Evolutionary conservation across 2,888 invertebrate genomes (phyloP).

Genomic region (Patella ulyssiponensis): DNA sequence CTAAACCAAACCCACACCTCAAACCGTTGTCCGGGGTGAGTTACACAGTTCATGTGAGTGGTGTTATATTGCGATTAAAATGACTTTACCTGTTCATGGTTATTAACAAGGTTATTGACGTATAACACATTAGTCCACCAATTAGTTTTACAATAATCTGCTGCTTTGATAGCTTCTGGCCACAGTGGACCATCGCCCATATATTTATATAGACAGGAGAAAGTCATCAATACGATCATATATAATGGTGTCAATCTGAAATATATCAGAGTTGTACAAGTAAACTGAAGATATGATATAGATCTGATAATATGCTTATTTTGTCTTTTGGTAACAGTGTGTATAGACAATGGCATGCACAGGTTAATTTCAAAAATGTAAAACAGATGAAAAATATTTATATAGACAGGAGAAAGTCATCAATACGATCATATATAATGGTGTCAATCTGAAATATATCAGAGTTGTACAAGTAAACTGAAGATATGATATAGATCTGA

Average conservation of each 20-base stretch:
- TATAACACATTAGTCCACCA: slow-evolving; percentile 69
- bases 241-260: slow-evolving; percentile 70
- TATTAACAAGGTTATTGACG: slow-evolving; percentile 61
- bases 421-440: slow-evolving; percentile 67
- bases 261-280: not conserved
- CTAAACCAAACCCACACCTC: too few species aligned
- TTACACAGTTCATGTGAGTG: too few species aligned
- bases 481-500: too few species aligned
- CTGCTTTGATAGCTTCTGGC: slow-evolving; percentile 50
- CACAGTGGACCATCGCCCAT: slow-evolving; percentile 68
- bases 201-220: slow-evolving; percentile 64
- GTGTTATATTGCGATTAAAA: too few species aligned
- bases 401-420: slow-evolving; percentile 63
- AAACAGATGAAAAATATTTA: slow-evolving; percentile 45
- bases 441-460: slow-evolving; percentile 66
- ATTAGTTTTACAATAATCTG: slow-evolving; percentile 54
- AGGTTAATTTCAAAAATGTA: too few species aligned
- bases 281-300: too few species aligned
- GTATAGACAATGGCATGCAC: too few species aligned
- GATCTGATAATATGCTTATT: not conserved
- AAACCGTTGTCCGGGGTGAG: too few species aligned
- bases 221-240: slow-evolving; percentile 65
- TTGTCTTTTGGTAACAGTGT: not conserved
- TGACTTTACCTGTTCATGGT: slow-evolving; percentile 44
- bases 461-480: too few species aligned